These are phyloP conservation scores for Balaenoptera acutorostrata DNA, from an alignment of 2,113 vertebrate genomes.

Conservation along the genomic window DNA sequence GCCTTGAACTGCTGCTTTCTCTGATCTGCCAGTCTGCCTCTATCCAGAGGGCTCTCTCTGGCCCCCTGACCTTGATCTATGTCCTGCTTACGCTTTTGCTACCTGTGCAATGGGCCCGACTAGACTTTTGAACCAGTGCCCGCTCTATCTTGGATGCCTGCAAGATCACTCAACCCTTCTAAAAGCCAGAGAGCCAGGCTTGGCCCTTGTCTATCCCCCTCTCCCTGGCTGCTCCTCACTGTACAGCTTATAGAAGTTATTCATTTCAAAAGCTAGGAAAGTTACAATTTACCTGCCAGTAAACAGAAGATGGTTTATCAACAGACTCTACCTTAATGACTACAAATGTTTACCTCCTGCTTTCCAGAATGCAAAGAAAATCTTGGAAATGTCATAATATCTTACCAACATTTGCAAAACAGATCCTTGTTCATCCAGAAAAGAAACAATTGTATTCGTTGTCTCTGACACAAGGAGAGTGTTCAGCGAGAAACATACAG, in stretches of 20 bases:
- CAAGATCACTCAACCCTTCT: neutral
- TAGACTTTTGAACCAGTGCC: neutral
- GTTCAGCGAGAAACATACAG: slow-evolving; percentile 78
- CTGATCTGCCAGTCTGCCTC: neutral
- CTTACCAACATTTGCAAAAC: slow-evolving; percentile 81
- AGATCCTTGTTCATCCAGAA: slow-evolving; percentile 80
- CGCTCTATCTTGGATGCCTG: neutral
- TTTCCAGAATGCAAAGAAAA: slow-evolving; percentile 76
- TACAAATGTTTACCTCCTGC: slow-evolving; percentile 75
- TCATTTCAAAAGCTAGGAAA: slow-evolving; percentile 58
- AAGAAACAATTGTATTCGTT: slow-evolving; percentile 82
- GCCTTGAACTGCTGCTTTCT: neutral
- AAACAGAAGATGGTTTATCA: slow-evolving; percentile 71
- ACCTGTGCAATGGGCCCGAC: neutral
- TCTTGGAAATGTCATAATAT: slow-evolving; percentile 77
- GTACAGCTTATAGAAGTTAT: slow-evolving; percentile 8
- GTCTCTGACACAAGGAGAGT: slow-evolving; percentile 79
- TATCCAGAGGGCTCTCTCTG: neutral
- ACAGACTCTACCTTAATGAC: slow-evolving; percentile 49
- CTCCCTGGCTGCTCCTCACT: neutral
- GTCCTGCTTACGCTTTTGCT: slow-evolving; percentile 16
- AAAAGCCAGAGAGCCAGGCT: neutral
- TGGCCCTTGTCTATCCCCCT: neutral
- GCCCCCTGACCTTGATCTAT: neutral
- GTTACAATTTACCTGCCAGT: slow-evolving; percentile 55